These are phyloP conservation scores for Gephyroberyx darwinii DNA, from an alignment of 2,797 vertebrate genomes.

Conservation along the genomic window DNA sequence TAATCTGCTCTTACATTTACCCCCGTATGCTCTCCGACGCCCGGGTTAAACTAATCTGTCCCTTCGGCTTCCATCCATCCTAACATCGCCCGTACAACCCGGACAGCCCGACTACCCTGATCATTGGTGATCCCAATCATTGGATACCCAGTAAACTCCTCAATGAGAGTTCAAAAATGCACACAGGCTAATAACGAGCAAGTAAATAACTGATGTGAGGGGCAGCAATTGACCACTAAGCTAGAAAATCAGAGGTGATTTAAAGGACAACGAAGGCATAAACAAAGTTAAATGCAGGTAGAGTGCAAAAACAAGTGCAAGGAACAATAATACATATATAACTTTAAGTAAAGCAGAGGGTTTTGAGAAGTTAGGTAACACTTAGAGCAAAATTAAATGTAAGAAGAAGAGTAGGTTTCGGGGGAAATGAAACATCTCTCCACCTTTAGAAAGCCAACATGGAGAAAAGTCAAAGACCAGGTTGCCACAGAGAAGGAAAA, in stretches of 20 bases:
- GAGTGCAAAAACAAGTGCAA: not conserved
- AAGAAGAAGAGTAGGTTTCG: too few species aligned
- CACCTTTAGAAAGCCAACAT: too few species aligned
- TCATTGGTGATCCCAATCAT: not conserved
- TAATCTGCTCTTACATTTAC: too few species aligned
- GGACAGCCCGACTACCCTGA: not conserved
- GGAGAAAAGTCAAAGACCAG: too few species aligned
- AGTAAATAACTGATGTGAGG: not conserved
- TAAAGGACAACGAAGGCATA: not conserved
- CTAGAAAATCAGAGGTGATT: too few species aligned
- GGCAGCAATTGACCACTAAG: not conserved
- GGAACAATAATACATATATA: too few species aligned
- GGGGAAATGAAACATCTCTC: too few species aligned
- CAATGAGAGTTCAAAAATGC: not conserved
- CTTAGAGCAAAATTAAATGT: too few species aligned
- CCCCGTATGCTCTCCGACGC: too few species aligned
- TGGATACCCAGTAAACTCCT: not conserved
- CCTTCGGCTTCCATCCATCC: not conserved
- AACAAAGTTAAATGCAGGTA: not conserved
- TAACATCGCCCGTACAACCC: not conserved
- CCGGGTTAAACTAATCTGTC: constrained; percentile 12
- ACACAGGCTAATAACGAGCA: not conserved
- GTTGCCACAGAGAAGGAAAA: too few species aligned
- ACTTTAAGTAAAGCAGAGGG: not conserved
- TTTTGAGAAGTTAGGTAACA: not conserved